Percentiles rank a stretch among this genome's conserved stretches.
phyloP scores from a whole-genome alignment of 2,888 invertebrate species.

The Drosophila kuntzei region DNA sequence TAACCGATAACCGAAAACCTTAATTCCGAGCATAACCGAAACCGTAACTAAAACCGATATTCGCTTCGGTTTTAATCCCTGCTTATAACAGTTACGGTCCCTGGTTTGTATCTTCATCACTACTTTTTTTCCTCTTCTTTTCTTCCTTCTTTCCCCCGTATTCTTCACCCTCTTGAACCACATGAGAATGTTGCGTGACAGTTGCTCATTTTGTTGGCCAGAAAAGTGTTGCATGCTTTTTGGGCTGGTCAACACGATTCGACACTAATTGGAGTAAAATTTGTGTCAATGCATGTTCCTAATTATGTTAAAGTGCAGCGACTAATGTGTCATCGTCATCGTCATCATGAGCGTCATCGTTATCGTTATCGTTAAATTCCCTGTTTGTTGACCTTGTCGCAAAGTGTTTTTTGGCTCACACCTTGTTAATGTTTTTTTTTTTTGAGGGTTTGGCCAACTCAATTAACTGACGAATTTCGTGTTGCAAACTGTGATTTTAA shows the following conservation, averaged over 20 bases:
- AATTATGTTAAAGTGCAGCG: constrained; percentile 37
- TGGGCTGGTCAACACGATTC: constrained; percentile 41
- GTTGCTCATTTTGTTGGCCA: constrained; percentile 25
- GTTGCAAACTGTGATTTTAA: constrained; percentile 15
- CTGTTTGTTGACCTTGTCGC: constrained; percentile 20
- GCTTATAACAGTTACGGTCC: too few relatives aligned
- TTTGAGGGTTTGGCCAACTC: constrained; percentile 5
- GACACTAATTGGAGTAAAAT: constrained; percentile 26
- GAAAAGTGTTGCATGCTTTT: constrained; percentile 54
- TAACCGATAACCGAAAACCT: too few relatives aligned
- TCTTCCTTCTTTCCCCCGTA: too few relatives aligned
- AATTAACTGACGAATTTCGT: constrained; percentile 9
- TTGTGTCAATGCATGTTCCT: constrained; percentile 37
- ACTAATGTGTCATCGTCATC: constrained; percentile 18
- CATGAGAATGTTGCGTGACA: constrained; percentile 40
- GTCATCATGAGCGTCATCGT: constrained; percentile 2
- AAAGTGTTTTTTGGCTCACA: constrained; percentile 26
- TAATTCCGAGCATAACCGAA: too few relatives aligned
- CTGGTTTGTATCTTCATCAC: too few relatives aligned
- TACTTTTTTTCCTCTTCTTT: not conserved
- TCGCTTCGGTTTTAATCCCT: too few relatives aligned
- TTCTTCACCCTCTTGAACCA: not conserved
- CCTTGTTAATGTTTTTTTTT: constrained; percentile 6
- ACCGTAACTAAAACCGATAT: too few relatives aligned
- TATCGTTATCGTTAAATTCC: constrained; percentile 20